Conservation (phyloP, 2,113 vertebrate species). For the Naja naja region DNA sequence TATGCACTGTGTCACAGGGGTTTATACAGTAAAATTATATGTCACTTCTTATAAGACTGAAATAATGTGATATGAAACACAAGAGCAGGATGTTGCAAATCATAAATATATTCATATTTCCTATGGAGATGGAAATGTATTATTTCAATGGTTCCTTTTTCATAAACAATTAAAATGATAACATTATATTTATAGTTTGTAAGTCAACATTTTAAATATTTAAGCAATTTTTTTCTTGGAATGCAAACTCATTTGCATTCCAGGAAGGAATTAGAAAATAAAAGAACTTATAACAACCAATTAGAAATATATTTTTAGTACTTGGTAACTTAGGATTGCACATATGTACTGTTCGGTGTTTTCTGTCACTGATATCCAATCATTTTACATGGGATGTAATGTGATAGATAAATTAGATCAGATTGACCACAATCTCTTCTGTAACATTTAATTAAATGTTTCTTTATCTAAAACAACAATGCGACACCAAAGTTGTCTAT, state of each 20-base stretch:
- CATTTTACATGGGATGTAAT: not conserved
- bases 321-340: not conserved
- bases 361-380: not conserved
- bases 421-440: not conserved
- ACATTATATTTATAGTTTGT: not conserved
- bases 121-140: not conserved
- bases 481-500: not conserved
- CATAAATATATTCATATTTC: slow-evolving; percentile 2
- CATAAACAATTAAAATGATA: rapidly evolving
- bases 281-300: not conserved
- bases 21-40: not conserved
- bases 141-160: not conserved
- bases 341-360: not conserved
- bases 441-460: not conserved
- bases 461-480: not conserved
- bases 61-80: not conserved
- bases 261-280: not conserved
- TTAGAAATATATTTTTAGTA: not conserved
- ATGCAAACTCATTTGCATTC: not conserved
- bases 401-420: not conserved
- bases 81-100: not conserved
- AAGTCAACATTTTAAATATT: not conserved
- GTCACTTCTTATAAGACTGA: slow-evolving; percentile 1
- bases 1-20: slow-evolving; percentile 11
- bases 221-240: not conserved